These are phyloP conservation scores for Aurelia coerulea DNA, from an alignment of 30 jellyfish, hydroid and myxozoan genomes.

Conservation along the genomic window DNA sequence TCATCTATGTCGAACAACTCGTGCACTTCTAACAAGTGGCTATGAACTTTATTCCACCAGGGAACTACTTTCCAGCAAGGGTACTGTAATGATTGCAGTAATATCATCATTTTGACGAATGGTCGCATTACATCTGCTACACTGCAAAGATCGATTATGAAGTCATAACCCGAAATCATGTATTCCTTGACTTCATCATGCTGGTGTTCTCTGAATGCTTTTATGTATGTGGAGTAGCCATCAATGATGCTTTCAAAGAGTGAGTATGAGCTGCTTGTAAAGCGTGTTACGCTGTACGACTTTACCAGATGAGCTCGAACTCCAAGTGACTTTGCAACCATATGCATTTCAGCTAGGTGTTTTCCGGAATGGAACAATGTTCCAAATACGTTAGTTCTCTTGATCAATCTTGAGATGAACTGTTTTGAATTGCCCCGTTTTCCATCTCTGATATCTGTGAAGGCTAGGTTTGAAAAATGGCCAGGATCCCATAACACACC, in stretches of 20 bases:
- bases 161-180: slow-evolving; percentile 16
- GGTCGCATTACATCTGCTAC: slow-evolving; percentile 20
- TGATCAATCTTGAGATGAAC: not conserved
- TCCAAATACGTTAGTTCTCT: slow-evolving; percentile 28
- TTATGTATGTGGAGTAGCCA: too few species aligned
- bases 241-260: not conserved
- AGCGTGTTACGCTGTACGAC: slow-evolving; percentile 26
- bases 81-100: too few species aligned
- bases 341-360: slow-evolving; percentile 10
- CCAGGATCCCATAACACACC: slow-evolving; percentile 38
- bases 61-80: too few species aligned
- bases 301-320: slow-evolving; percentile 42
- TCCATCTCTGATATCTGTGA: slow-evolving; percentile 30
- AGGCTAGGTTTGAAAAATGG: slow-evolving; percentile 32
- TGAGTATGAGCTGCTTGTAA: slow-evolving; percentile 18
- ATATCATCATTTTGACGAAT: not conserved
- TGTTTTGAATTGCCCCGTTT: slow-evolving; percentile 1
- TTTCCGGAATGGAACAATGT: slow-evolving; percentile 29
- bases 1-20: too few species aligned
- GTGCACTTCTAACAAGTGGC: not conserved
- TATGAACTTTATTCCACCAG: not conserved
- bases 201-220: not conserved
- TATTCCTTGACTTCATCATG: slow-evolving; percentile 15
- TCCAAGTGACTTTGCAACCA: slow-evolving; percentile 46
- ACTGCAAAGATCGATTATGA: slow-evolving; percentile 14